Evolutionary conservation across 2,797 vertebrate species (phyloP).

Genomic region (Mormyrus hasselquistii): DNA sequence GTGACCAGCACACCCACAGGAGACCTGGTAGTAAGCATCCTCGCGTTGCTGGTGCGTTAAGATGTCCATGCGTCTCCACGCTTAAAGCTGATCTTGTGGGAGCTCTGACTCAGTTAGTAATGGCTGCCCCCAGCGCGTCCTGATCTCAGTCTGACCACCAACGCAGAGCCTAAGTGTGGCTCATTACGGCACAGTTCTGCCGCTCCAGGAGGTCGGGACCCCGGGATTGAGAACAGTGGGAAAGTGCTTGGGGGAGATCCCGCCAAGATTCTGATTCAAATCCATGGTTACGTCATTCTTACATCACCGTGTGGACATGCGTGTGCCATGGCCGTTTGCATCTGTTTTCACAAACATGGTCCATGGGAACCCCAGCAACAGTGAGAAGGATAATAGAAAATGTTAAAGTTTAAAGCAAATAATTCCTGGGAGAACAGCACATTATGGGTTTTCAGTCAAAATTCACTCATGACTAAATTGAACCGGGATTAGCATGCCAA

Average conservation of each 20-base stretch:
- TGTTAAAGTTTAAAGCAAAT: background rate
- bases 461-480: background rate
- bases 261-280: background rate
- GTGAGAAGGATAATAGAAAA: background rate
- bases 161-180: background rate
- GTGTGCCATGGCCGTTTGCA: background rate
- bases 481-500: too few relatives aligned
- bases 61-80: slow-evolving; percentile 22
- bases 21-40: background rate
- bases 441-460: background rate
- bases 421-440: background rate
- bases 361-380: background rate
- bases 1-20: background rate
- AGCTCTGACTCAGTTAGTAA: background rate
- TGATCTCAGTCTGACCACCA: background rate
- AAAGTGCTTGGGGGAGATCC: background rate
- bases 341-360: background rate
- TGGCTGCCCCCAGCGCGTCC: background rate
- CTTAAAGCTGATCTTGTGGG: background rate
- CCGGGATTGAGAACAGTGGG: background rate
- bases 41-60: background rate
- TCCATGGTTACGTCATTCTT: background rate
- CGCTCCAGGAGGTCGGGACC: background rate
- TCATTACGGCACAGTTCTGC: background rate
- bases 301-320: background rate